Evolutionary conservation across 2,797 vertebrate species (phyloP).

Genomic region (Bradypodion pumilum): DNA sequence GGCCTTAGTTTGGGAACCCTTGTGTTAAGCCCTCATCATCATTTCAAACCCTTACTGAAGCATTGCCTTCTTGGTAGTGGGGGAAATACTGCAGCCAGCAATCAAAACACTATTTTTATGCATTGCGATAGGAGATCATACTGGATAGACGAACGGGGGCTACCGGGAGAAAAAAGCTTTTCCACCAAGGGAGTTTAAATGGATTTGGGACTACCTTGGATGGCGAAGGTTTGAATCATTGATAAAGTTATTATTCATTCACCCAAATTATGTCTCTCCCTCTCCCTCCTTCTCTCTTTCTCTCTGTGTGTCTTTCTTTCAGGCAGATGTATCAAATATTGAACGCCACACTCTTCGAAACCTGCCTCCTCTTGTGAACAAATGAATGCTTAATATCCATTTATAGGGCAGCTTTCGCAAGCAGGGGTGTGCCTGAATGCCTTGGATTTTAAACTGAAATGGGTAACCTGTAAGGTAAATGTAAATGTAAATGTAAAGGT

Average conservation of each 20-base stretch:
- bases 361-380: background rate
- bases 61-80: constrained; percentile 65
- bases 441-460: constrained; percentile 6
- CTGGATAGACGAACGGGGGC: too few species aligned
- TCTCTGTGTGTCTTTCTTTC: constrained; percentile 32
- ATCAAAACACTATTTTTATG: constrained; percentile 64
- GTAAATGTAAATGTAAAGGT: too few species aligned
- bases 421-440: constrained; percentile 29
- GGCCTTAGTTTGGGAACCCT: too few species aligned
- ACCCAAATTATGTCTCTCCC: constrained; percentile 38
- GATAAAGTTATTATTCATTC: constrained; percentile 59
- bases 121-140: constrained; percentile 63
- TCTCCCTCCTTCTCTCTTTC: too few species aligned
- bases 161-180: constrained; percentile 34
- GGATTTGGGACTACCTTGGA: constrained; percentile 59
- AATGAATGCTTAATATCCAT: constrained; percentile 33
- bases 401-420: constrained; percentile 29
- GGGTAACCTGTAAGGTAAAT: background rate
- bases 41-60: constrained; percentile 75
- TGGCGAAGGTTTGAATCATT: constrained; percentile 55
- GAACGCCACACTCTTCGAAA: constrained; percentile 35
- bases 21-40: constrained; percentile 73
- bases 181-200: constrained; percentile 57
- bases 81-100: constrained; percentile 66
- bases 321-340: constrained; percentile 42